Conservation (phyloP, 2,113 vertebrate species). For the Taxidea taxus region DNA sequence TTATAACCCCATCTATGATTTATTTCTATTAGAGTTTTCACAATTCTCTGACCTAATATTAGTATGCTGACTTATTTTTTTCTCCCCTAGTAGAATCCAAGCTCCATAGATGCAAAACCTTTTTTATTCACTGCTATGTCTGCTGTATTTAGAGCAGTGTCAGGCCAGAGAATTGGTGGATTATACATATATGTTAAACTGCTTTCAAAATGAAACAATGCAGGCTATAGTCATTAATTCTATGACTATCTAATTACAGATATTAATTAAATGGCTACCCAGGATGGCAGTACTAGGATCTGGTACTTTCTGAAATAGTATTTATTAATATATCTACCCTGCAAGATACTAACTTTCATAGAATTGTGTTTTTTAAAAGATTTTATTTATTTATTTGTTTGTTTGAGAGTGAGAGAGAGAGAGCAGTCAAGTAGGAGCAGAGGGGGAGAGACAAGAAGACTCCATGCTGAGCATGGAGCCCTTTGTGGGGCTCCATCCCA, state of each 20-base stretch:
- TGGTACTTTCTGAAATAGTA: background rate
- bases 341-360: background rate
- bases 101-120: background rate
- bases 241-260: background rate
- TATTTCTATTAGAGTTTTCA: background rate
- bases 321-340: background rate
- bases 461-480: background rate
- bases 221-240: background rate
- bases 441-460: background rate
- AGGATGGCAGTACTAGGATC: background rate
- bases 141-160: background rate
- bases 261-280: background rate
- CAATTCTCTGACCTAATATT: background rate
- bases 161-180: background rate
- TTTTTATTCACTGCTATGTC: background rate
- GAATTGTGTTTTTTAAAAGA: background rate
- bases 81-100: background rate
- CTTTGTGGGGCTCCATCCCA: background rate
- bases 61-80: background rate
- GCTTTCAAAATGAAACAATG: background rate
- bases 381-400: background rate
- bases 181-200: background rate
- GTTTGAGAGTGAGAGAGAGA: background rate
- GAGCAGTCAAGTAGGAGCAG: background rate
- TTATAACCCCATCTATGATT: background rate